phyloP scores from a whole-genome alignment of 2,797 vertebrate species.

The Syndactyla subalaris region DNA sequence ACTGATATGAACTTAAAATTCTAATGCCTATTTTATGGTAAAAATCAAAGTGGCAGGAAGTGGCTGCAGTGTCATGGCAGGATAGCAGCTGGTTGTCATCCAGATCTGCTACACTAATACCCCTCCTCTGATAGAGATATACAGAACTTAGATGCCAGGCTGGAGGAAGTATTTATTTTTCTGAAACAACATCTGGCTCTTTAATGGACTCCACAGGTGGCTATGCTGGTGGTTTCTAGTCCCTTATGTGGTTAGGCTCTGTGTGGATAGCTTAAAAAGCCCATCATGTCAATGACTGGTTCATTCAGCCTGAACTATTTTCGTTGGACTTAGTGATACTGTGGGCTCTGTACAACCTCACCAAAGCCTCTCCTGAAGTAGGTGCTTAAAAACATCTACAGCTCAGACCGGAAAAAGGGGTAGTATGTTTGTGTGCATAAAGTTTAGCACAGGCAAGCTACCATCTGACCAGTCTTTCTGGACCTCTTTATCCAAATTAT shows the following conservation, averaged over 20 bases:
- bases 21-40: background rate
- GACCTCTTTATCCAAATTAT: background rate
- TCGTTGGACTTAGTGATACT: slow-evolving; percentile 21
- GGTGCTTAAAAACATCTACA: slow-evolving; percentile 47
- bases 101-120: background rate
- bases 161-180: slow-evolving; percentile 31
- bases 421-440: slow-evolving; percentile 3
- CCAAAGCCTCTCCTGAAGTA: slow-evolving; percentile 48
- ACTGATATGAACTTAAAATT: background rate
- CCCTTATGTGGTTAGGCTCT: slow-evolving; percentile 56
- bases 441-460: background rate
- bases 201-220: slow-evolving; percentile 20
- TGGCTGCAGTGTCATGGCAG: background rate
- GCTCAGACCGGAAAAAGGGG: slow-evolving; percentile 4
- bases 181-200: slow-evolving; percentile 30
- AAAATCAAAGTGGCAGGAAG: background rate
- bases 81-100: background rate
- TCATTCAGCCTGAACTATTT: slow-evolving; percentile 62
- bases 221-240: slow-evolving; percentile 15
- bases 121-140: background rate
- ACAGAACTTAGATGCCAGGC: background rate
- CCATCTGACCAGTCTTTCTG: background rate
- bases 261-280: slow-evolving; percentile 48
- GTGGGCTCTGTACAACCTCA: slow-evolving; percentile 56
- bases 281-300: slow-evolving; percentile 42